Conservation (phyloP, 2,888 invertebrate species). For the Charanyca ferruginea region DNA sequence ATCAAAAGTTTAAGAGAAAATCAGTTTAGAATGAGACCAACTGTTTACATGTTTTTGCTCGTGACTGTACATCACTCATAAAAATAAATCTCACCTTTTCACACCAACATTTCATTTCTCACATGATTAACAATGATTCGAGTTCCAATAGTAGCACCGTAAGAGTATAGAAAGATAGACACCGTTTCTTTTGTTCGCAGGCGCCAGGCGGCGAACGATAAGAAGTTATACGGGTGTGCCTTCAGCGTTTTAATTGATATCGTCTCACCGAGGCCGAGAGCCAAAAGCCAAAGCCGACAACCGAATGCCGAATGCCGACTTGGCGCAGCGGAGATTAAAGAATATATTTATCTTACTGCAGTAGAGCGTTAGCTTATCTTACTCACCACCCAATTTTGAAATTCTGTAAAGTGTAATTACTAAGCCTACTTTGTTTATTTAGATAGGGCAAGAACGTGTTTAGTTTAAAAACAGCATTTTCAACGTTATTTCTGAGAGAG, state of each 20-base stretch:
- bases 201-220: constrained; percentile 57
- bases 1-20: too few species aligned
- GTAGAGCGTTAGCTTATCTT: constrained; percentile 53
- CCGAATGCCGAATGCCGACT: constrained; percentile 36
- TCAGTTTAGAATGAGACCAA: too few species aligned
- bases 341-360: constrained; percentile 56
- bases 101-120: neutral
- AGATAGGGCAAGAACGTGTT: neutral
- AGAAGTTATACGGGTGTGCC: constrained; percentile 63
- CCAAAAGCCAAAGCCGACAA: too few species aligned
- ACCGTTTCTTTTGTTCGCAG: constrained; percentile 60
- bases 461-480: constrained; percentile 9
- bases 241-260: constrained; percentile 65
- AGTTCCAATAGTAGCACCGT: constrained; percentile 41
- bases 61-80: too few species aligned
- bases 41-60: too few species aligned
- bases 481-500: neutral
- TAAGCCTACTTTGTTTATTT: constrained; percentile 4
- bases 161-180: constrained; percentile 32
- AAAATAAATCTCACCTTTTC: neutral
- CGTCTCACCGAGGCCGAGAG: constrained; percentile 39
- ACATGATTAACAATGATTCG: constrained; percentile 15
- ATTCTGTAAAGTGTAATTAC: constrained; percentile 6
- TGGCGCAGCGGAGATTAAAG: constrained; percentile 47
- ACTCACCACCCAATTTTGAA: constrained; percentile 39